phyloP scores from a whole-genome alignment of 1,140 invertebrate species.

The Drosophila eugracilis region DNA sequence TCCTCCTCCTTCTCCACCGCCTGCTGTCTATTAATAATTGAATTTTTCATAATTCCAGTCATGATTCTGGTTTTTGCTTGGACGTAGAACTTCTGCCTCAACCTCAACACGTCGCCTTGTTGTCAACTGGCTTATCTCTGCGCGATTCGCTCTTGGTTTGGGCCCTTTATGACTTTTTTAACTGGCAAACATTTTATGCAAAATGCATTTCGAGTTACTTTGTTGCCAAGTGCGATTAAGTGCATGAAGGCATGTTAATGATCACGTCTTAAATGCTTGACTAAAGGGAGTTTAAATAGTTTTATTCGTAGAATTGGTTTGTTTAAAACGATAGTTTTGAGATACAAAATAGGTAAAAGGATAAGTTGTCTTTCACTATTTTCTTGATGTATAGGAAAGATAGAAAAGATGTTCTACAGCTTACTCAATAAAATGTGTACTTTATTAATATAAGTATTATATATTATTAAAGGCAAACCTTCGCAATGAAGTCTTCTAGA shows the following conservation, averaged over 20 bases:
- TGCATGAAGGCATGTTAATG: constrained; percentile 70
- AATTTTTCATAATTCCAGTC: constrained; percentile 75
- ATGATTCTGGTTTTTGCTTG: constrained; percentile 47
- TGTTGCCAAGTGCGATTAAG: constrained; percentile 67
- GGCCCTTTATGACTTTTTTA: constrained; percentile 11
- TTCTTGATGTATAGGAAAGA: no score
- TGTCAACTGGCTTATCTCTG: constrained; percentile 63
- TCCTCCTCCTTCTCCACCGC: background rate
- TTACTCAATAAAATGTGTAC: no score
- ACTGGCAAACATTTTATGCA: constrained; percentile 45
- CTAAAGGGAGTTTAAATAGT: constrained; percentile 3
- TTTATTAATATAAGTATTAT: no score
- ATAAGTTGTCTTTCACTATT: background rate
- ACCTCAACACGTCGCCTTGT: constrained; percentile 54
- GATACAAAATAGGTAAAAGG: background rate
- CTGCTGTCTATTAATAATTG: constrained; percentile 67
- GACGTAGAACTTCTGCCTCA: constrained; percentile 55
- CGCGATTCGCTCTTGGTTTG: constrained; percentile 46
- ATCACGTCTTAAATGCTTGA: constrained; percentile 21
- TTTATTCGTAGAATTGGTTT: constrained; percentile 1
- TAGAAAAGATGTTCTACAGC: no score
- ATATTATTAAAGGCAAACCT: no score
- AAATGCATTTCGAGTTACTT: constrained; percentile 51
- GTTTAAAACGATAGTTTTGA: background rate
- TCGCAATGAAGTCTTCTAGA: background rate